Percentiles rank a stretch among this genome's conserved stretches.
phyloP scores from a whole-genome alignment of 2,113 vertebrate species.

The Bambusicola thoracicus region DNA sequence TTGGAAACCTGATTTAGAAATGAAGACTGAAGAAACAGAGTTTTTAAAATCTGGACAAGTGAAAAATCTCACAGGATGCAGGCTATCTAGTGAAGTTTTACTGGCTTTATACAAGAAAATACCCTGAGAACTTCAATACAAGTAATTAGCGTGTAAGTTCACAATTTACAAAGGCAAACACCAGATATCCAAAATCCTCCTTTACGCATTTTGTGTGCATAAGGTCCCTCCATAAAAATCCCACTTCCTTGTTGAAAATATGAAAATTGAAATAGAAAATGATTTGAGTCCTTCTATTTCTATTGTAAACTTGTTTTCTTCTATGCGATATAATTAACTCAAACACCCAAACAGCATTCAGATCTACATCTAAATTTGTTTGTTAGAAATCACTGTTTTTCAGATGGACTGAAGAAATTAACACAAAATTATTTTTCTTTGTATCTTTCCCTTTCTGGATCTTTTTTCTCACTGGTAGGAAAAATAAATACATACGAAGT shows the following conservation, averaged over 20 bases:
- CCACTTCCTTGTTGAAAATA: neutral
- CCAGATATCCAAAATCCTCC: neutral
- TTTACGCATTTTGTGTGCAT: neutral
- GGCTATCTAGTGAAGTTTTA: neutral
- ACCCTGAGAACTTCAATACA: neutral
- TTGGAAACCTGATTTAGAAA: conserved; percentile 32
- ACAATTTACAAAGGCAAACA: neutral
- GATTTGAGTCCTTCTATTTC: too few relatives aligned
- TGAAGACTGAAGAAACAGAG: conserved; percentile 2
- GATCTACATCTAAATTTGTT: neutral
- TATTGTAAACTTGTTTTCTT: neutral
- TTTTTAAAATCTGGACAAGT: neutral
- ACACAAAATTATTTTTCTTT: neutral
- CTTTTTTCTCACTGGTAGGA: neutral
- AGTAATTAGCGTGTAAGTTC: neutral
- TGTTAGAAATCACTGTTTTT: neutral
- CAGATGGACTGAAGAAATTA: neutral
- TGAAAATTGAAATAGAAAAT: neutral
- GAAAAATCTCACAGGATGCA: neutral
- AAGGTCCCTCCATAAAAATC: neutral
- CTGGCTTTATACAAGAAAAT: neutral
- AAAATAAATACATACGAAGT: neutral
- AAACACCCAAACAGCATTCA: neutral
- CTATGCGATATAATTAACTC: neutral
- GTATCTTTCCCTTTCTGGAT: neutral